Conservation (phyloP, 2,113 vertebrate species). For the Brachypodius melanocephalos region DNA sequence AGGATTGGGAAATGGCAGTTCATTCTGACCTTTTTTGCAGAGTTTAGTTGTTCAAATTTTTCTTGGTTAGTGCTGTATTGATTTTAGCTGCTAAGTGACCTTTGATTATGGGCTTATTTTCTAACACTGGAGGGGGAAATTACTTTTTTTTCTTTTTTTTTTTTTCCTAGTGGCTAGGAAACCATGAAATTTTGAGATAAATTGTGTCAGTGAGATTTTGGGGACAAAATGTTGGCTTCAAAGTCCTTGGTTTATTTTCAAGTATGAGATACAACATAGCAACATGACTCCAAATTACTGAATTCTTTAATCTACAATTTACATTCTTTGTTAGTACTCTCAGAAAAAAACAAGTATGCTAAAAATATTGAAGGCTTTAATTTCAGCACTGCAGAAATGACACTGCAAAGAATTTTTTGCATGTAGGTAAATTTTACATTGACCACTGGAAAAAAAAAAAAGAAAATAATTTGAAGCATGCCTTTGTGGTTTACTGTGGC, state of each 20-base stretch:
- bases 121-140: not conserved
- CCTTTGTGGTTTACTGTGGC: not conserved
- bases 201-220: not conserved
- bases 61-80: slow-evolving; percentile 27
- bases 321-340: not conserved
- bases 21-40: not conserved
- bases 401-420: not conserved
- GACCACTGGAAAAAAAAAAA: not conserved
- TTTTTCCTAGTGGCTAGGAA: not conserved
- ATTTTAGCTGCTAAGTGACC: slow-evolving; percentile 23
- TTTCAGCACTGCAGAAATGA: not conserved
- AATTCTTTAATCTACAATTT: not conserved
- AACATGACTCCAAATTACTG: not conserved
- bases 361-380: not conserved
- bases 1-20: not conserved
- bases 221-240: not conserved
- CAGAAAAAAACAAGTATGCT: not conserved
- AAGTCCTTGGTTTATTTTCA: not conserved
- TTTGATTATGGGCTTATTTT: not conserved
- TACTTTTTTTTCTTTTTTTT: not conserved
- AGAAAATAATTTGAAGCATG: not conserved
- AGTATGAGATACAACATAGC: not conserved
- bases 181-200: not conserved
- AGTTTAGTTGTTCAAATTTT: slow-evolving; percentile 1
- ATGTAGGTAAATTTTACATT: not conserved